A percentile compares a stretch with the other conserved stretches of the same genome.
These are phyloP conservation scores for Slavum lentiscoides DNA, from an alignment of 2,888 invertebrate species.

Conservation along the genomic window DNA sequence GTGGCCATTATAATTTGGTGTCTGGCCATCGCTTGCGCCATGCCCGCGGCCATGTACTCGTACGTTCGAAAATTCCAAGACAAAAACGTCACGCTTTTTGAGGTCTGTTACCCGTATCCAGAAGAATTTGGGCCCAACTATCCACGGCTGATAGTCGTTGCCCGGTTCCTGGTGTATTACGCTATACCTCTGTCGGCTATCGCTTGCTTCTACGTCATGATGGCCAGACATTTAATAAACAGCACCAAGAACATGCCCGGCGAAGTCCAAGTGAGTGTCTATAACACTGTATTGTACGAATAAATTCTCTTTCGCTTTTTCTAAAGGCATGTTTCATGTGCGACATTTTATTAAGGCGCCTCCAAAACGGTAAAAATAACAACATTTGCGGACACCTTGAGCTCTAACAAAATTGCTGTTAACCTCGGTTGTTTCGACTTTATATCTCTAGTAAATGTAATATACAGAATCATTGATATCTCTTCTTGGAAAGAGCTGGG, in stretches of 20 bases:
- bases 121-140: slow-evolving; percentile 64
- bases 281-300: neutral
- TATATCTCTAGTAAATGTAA: too few relatives aligned
- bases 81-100: slow-evolving; percentile 63
- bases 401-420: too few relatives aligned
- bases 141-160: slow-evolving; percentile 69
- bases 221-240: slow-evolving; percentile 82
- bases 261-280: slow-evolving; percentile 62
- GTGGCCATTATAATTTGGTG: slow-evolving; percentile 79
- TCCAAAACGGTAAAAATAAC: too few relatives aligned
- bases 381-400: too few relatives aligned
- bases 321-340: too few relatives aligned
- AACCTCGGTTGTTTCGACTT: too few relatives aligned
- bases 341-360: too few relatives aligned
- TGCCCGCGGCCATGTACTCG: slow-evolving; percentile 77
- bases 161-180: slow-evolving; percentile 76
- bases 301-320: neutral
- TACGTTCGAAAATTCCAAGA: slow-evolving; percentile 63
- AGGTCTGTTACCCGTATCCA: slow-evolving; percentile 77
- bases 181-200: slow-evolving; percentile 83
- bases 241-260: slow-evolving; percentile 82
- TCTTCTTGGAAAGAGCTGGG: too few relatives aligned
- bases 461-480: too few relatives aligned
- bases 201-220: slow-evolving; percentile 82
- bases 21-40: slow-evolving; percentile 74